Base-by-base conservation (phyloP, 2,888 invertebrate species). In the Brachypterus glaber region DNA sequence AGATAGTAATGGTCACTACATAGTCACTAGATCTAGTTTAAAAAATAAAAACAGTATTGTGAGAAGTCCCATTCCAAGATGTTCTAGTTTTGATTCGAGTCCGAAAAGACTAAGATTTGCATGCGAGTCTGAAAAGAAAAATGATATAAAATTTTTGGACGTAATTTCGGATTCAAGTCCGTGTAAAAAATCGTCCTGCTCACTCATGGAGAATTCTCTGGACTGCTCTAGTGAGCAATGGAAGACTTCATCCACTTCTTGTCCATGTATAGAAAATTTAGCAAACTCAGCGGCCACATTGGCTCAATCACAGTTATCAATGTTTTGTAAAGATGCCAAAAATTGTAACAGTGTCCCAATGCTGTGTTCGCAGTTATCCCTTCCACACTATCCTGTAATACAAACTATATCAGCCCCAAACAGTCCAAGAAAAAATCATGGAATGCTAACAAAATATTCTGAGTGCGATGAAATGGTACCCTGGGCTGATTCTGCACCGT, bases 21-120 rank as follows among this genome's bases (percentile, higher is more conserved):
- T 58, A 7, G 50, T 59, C 3, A 77, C 76, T 1, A 68, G 79
- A 15, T 79, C 79, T 44, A 85, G 85, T 0, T 62, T 86, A 26
- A 86, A 85, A 56, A 80, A 75, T 45, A 76, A 75, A 51, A 74
- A 72, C 43, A 70, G 76, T 55, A 49, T 58, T 62, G 73, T 68
- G 54, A 71, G 58, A 57, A 77, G 62, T 54, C 72, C 51, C 40
- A 66, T 67, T 57, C 74, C 66, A 52, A 72, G 86, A 40, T 86
- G 85, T 48, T 80, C 82, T 49, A 87, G 86, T 60, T 73, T 84
- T 54, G 87, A 88, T 63, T n/a, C n/a, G n/a, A 87, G 87, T 44
- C 86, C 87, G 33, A 88, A 88, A 61, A 79, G 82, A 51, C 65
- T 88, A 40, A 71, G 88, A 43, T 48, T 51, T 24, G 51, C 51